These are phyloP conservation scores for Leptopilina syphax DNA, from an alignment of 2,888 invertebrate species.

Conservation along the genomic window DNA sequence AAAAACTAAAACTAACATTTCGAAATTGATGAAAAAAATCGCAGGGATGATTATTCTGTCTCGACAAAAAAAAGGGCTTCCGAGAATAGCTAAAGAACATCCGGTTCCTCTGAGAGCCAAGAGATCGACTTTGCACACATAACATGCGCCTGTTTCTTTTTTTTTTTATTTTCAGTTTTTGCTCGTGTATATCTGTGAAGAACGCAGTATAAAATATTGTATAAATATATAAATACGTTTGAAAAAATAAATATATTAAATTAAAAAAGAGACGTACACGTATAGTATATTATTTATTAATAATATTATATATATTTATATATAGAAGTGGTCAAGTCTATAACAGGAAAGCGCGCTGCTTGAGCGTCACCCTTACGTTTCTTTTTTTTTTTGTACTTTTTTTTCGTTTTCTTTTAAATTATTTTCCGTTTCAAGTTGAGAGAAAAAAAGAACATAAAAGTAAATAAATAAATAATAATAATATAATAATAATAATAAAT, in stretches of 20 bases:
- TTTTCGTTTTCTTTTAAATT: no score
- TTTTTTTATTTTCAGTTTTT: conserved; percentile 21
- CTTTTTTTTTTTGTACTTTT: background rate
- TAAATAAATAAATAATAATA: background rate
- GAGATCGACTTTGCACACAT: conserved; percentile 72
- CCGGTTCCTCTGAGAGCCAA: conserved; percentile 72
- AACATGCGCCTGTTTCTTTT: conserved; percentile 49
- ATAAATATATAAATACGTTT: conserved; percentile 77
- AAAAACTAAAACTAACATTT: no score
- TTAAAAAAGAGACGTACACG: conserved; percentile 74
- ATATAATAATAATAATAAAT: conserved; percentile 34
- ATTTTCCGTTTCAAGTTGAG: no score
- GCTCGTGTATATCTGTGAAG: conserved; percentile 66
- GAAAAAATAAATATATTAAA: conserved; percentile 77
- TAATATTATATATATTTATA: conserved; percentile 64
- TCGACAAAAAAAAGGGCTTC: conserved; percentile 38
- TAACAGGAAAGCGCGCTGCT: conserved; percentile 60
- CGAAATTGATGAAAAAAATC: conserved; percentile 43
- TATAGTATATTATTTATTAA: conserved; percentile 71
- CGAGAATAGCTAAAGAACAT: conserved; percentile 51
- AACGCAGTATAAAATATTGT: conserved; percentile 76
- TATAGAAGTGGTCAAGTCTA: conserved; percentile 70
- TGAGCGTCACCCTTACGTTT: conserved; percentile 16
- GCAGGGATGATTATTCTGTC: conserved; percentile 30
- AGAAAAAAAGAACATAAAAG: background rate